A percentile compares a stretch with the other conserved stretches of the same genome.
phyloP scores from a whole-genome alignment of 2,797 vertebrate genomes.

The Alosa sapidissima region DNA sequence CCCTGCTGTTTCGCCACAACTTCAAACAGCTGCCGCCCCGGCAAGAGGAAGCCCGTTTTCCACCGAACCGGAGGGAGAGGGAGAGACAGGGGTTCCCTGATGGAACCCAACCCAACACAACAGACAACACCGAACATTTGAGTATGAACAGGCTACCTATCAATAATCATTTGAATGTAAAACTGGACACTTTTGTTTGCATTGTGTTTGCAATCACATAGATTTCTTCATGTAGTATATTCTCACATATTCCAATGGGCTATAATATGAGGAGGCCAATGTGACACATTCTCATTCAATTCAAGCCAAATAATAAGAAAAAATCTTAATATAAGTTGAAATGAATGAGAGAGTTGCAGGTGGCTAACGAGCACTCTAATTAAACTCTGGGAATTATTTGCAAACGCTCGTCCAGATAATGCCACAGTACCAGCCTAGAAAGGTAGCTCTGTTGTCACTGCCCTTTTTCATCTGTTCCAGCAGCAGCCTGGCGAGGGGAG shows the following conservation, averaged over 20 bases:
- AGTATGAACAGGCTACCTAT: neutral
- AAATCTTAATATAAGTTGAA: neutral
- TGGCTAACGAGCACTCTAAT: neutral
- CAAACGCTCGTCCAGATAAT: neutral
- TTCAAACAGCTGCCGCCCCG: conserved; percentile 59
- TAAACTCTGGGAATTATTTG: conserved; percentile 13
- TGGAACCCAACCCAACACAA: neutral
- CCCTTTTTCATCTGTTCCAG: neutral
- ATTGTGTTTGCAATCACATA: neutral
- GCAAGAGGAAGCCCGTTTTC: conserved; percentile 66
- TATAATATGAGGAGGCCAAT: neutral
- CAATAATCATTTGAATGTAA: neutral
- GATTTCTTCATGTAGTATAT: neutral
- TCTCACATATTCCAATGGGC: neutral
- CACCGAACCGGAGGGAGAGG: conserved; percentile 59
- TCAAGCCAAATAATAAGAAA: neutral
- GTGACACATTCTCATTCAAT: conserved; percentile 1
- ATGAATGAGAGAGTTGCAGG: neutral
- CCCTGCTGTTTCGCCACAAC: conserved; percentile 40
- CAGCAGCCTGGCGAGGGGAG: neutral
- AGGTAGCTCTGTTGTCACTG: neutral
- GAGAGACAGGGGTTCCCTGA: conserved; percentile 9
- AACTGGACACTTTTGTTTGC: too few relatives aligned
- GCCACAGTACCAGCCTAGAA: neutral
- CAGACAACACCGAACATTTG: neutral